Base-by-base conservation (phyloP, 2,113 vertebrate species). In the Meles meles region DNA sequence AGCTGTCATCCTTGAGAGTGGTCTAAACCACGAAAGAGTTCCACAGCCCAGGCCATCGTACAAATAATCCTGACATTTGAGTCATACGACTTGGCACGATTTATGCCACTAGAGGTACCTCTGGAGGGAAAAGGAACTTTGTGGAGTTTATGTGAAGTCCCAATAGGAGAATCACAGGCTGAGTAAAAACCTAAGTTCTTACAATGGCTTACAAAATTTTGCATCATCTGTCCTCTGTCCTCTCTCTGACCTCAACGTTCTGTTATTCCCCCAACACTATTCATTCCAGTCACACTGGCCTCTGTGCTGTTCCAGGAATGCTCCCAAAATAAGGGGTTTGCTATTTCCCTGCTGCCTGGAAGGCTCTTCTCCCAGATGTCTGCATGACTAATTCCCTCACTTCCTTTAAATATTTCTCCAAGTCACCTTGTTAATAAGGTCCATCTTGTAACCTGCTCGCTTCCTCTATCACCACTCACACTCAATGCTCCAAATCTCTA, bases 341-440 rank as follows among this genome's bases (percentile, higher is more conserved):
- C 77, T 71, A 71, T 85, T 81, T 90, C 27, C 59, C 72, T 89
- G 52, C n/a, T 95, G 17, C 57, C 17, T 39, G 25, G 44, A 96
- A 77, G 31, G 2, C 59, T 67, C 17, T 85, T 49, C 69, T 91
- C 72, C 23, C 29, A 90, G 42, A 71, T 72, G 9, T 80, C 42
- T 92, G 44, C 37, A 71, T 77, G 76, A 96, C 31, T 52, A 52
- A 85, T 86, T 94, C 47, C 39, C 61, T 92, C 52, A 55, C 44
- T 92, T 92, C 67, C 67, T 97, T 89, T 90, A 84, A 92, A 90
- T 77, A 93, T 57, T 81, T 92, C 44, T n/a, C 17, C 18, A 67
- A 47, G 61, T 90, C 37, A 69, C 39, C 90, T n/a, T 90, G 69
- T 69, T 67, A 91, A 90, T 88, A 55, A 76, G 37, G 71, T 21